These are phyloP conservation scores for Muscicapa adusta DNA, from an alignment of 2,113 vertebrate genomes.

Conservation along the genomic window DNA sequence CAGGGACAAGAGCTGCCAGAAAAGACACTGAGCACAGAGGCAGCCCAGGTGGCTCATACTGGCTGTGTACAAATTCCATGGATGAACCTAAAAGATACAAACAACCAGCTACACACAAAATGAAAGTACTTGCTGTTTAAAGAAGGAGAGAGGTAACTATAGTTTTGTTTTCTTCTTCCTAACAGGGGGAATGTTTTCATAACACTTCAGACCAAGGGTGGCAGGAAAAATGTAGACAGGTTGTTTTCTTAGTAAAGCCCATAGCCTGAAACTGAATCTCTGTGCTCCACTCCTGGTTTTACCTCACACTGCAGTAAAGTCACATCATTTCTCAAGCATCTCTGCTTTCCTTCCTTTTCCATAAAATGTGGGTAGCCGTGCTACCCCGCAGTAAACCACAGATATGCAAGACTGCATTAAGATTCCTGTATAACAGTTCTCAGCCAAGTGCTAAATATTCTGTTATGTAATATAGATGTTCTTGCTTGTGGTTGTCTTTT, in stretches of 20 bases:
- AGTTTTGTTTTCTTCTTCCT: not conserved
- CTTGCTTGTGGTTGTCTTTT: slow-evolving; percentile 41
- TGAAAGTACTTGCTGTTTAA: not conserved
- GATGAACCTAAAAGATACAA: not conserved
- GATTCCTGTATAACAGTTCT: slow-evolving; percentile 35
- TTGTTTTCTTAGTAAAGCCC: not conserved
- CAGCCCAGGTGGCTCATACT: not conserved
- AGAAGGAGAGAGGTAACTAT: not conserved
- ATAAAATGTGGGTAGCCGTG: not conserved
- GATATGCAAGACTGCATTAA: slow-evolving; percentile 11
- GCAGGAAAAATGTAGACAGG: not conserved
- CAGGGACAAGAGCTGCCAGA: not conserved
- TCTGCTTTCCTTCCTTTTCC: not conserved
- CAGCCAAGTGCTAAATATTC: slow-evolving; percentile 50
- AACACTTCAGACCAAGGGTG: not conserved
- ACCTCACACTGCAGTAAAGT: not conserved
- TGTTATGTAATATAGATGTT: slow-evolving; percentile 37
- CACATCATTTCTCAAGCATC: not conserved
- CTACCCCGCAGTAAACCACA: slow-evolving; percentile 27
- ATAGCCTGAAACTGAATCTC: not conserved
- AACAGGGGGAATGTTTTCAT: not conserved
- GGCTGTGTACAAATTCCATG: not conserved
- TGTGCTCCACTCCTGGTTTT: slow-evolving; percentile 6
- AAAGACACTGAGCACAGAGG: not conserved
- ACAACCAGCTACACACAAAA: not conserved